Evolutionary conservation across 2,797 vertebrate genomes (phyloP).

Genomic region (Mus minutoides): DNA sequence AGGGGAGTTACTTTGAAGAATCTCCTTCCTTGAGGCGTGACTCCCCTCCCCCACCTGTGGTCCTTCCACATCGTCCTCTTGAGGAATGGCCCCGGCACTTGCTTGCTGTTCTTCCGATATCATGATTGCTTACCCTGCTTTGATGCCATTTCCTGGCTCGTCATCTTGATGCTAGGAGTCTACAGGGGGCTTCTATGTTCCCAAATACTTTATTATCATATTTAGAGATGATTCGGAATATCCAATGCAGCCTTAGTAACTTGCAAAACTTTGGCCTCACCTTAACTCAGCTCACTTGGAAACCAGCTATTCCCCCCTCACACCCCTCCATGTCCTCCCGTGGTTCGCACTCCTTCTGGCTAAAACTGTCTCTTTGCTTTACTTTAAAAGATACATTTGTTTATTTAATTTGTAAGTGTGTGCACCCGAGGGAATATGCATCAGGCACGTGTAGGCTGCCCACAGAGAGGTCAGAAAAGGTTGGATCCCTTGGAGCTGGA

Average conservation of each 20-base stretch:
- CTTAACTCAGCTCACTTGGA: neutral
- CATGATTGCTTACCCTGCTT: neutral
- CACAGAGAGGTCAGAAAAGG: neutral
- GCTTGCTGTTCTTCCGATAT: neutral
- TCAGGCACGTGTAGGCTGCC: neutral
- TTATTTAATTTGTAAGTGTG: neutral
- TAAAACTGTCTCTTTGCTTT: neutral
- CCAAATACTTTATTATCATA: neutral
- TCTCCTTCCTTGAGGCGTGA: neutral
- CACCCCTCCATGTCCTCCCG: neutral
- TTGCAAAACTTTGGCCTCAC: neutral
- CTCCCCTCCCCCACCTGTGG: neutral
- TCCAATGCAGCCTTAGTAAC: neutral
- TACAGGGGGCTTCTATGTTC: neutral
- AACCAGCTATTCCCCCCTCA: neutral
- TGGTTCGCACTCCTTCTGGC: neutral
- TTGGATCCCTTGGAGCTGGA: neutral
- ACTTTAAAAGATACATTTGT: neutral
- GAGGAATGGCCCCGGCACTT: neutral
- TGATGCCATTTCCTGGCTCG: neutral
- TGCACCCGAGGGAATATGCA: neutral
- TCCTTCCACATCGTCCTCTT: neutral
- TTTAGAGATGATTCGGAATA: conserved; percentile 44
- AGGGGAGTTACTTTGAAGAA: neutral
- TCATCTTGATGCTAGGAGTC: neutral